Evolutionary conservation across 2,113 vertebrate genomes (phyloP).

Genomic region (Limnothrissa miodon): DNA sequence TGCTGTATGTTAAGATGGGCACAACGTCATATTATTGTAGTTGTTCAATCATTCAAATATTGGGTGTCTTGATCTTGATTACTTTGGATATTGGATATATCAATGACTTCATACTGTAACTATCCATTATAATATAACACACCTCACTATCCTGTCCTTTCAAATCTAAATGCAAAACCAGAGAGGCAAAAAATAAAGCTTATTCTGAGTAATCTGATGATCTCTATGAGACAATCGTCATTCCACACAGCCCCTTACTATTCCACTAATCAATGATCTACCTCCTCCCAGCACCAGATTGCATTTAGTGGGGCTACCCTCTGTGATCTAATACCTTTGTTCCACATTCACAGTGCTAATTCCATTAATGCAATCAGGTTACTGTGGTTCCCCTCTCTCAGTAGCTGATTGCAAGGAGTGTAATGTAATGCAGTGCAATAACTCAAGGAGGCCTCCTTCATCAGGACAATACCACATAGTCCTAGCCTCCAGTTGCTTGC

Average conservation of each 20-base stretch:
- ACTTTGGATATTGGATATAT: no score
- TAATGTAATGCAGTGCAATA: not conserved
- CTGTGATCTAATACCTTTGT: not conserved
- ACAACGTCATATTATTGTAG: no score
- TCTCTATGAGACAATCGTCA: not conserved
- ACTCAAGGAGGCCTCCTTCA: not conserved
- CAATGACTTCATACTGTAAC: no score
- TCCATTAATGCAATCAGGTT: slow-evolving; percentile 8
- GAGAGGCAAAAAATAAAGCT: no score
- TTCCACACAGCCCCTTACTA: not conserved
- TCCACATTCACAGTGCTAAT: not conserved
- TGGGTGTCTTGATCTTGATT: no score
- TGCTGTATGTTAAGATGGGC: no score
- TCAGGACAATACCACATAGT: not conserved
- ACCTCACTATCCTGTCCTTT: no score
- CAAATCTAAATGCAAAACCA: no score
- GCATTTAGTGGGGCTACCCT: not conserved
- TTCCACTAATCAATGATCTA: not conserved
- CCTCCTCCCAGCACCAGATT: no score
- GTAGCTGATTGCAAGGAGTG: not conserved
- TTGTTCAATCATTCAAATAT: no score
- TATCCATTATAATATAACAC: no score
- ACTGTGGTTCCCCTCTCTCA: not conserved
- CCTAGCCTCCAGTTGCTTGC: not conserved
- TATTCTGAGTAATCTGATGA: not conserved